Evolutionary conservation across 2,113 vertebrate species (phyloP).

Genomic region (Phrynosoma blainvillii): DNA sequence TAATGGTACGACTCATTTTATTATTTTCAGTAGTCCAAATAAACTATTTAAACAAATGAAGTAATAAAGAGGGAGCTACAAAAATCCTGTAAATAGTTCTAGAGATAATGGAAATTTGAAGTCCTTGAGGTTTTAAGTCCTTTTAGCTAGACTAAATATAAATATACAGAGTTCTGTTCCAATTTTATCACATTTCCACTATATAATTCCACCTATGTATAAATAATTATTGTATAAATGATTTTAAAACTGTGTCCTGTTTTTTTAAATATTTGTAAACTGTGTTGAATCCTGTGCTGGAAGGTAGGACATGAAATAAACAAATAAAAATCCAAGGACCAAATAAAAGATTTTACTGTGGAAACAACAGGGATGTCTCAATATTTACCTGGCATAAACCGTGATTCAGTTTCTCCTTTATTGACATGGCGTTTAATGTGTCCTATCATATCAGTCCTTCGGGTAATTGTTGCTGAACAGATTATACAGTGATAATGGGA

Average conservation of each 20-base stretch:
- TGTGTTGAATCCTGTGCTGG: too few relatives aligned
- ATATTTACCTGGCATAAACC: conserved; percentile 78
- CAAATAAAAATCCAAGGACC: rapidly evolving
- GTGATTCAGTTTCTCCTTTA: conserved; percentile 93
- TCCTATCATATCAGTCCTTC: conserved; percentile 94
- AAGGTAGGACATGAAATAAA: too few relatives aligned
- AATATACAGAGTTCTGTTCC: neutral
- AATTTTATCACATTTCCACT: neutral
- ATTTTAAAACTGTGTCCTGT: too few relatives aligned
- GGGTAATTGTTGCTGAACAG: conserved; percentile 90
- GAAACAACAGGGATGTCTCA: neutral
- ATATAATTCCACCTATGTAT: neutral
- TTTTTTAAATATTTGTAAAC: too few relatives aligned
- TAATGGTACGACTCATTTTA: neutral
- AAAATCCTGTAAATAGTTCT: neutral
- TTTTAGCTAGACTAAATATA: neutral
- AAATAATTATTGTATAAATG: too few relatives aligned
- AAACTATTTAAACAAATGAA: neutral
- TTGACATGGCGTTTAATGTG: conserved; percentile 93
- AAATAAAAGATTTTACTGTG: neutral
- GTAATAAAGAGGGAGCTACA: neutral
- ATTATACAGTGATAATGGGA: conserved; percentile 97
- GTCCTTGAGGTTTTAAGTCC: neutral
- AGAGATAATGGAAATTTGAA: neutral
- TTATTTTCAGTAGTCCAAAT: neutral